Conservation (phyloP, 2,797 vertebrate genomes). For the Poecile montanus region DNA sequence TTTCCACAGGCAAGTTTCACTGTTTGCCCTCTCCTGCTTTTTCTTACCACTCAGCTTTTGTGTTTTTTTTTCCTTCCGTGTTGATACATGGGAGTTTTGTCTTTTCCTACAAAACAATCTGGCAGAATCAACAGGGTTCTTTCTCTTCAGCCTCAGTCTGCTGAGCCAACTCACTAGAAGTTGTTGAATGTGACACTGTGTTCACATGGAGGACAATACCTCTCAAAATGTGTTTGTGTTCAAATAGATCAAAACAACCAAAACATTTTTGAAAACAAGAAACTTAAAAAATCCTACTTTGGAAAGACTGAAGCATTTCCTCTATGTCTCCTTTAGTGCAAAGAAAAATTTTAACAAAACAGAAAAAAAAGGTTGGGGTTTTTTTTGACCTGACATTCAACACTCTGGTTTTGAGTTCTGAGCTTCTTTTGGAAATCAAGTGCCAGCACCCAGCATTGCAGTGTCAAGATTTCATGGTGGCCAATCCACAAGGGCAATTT, state of each 20-base stretch:
- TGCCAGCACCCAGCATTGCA: not conserved
- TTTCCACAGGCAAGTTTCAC: not conserved
- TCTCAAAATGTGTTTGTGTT: slow-evolving; percentile 11
- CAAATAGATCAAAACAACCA: slow-evolving; percentile 49
- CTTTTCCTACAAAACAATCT: not conserved
- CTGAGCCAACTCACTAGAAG: not conserved
- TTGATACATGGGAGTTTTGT: not conserved
- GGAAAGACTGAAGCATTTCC: not conserved
- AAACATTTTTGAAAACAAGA: slow-evolving; percentile 36
- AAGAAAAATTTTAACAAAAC: not conserved
- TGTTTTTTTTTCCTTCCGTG: not conserved
- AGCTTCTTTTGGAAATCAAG: not conserved
- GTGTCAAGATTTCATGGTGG: not conserved
- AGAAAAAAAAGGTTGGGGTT: not conserved
- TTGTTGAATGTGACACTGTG: not conserved
- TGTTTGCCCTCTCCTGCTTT: not conserved
- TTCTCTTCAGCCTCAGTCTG: slow-evolving; percentile 8
- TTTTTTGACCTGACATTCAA: not conserved
- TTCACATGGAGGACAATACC: not conserved
- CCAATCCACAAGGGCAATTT: not conserved
- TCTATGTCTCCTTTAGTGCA: not conserved
- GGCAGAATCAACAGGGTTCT: not conserved
- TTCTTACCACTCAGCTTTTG: not conserved
- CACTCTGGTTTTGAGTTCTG: not conserved
- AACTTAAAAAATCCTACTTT: not conserved